phyloP scores from a whole-genome alignment of 1,140 invertebrate species.

The Brachionus koreanus region DNA sequence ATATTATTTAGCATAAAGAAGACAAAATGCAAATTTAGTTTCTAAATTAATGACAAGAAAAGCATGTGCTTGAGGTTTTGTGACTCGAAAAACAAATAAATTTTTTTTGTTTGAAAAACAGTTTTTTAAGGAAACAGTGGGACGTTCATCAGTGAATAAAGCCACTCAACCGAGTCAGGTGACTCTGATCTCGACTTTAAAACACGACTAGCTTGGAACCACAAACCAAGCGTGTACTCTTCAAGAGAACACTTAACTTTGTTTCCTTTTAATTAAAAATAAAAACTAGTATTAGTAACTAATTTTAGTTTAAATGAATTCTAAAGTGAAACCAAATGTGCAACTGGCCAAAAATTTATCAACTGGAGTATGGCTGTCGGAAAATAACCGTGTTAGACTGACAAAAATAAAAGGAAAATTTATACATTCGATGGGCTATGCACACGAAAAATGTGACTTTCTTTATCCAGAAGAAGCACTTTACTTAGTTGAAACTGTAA shows the following conservation, averaged over 20 bases:
- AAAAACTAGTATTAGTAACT: not conserved
- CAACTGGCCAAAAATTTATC: constrained; percentile 23
- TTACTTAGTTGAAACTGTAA: constrained; percentile 14
- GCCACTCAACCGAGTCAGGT: not conserved
- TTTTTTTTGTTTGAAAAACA: not conserved
- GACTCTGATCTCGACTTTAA: not conserved
- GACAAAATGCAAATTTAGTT: not conserved
- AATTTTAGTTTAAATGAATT: not conserved
- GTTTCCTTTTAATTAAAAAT: not conserved
- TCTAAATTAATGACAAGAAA: not conserved
- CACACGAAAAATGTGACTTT: not conserved
- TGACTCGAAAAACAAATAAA: not conserved
- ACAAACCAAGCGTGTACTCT: not conserved
- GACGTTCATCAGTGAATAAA: not conserved
- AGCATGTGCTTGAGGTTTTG: not conserved
- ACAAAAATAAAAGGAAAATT: constrained; percentile 24
- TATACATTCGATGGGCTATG: constrained; percentile 30
- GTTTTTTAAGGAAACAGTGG: not conserved
- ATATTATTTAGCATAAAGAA: not conserved
- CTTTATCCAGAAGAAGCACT: constrained; percentile 35
- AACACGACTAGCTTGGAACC: not conserved
- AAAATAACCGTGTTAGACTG: not conserved
- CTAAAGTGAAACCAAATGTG: not conserved
- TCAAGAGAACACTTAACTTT: constrained; percentile 1
- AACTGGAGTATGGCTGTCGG: constrained; percentile 1